phyloP scores from a whole-genome alignment of 2,797 vertebrate species.

The Rallus crepitans region DNA sequence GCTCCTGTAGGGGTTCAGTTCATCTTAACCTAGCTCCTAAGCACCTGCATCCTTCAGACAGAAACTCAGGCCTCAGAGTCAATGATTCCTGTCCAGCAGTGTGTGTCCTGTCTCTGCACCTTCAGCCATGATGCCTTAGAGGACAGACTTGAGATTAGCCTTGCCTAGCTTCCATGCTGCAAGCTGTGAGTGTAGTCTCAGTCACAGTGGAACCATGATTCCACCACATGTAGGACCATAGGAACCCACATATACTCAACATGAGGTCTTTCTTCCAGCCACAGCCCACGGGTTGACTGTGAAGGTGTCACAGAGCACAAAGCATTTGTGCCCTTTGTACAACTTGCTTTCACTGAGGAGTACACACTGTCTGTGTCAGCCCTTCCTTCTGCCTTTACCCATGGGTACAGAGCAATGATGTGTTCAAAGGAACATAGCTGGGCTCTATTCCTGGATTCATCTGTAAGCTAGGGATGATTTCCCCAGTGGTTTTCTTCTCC shows the following conservation, averaged over 20 bases:
- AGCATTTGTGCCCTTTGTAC: neutral
- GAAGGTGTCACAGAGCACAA: neutral
- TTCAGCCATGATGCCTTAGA: neutral
- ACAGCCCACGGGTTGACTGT: neutral
- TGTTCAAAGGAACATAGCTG: neutral
- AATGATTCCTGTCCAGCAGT: neutral
- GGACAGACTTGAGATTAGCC: neutral
- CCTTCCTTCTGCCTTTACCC: neutral
- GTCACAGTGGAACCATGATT: neutral
- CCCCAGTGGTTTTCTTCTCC: conserved; percentile 3
- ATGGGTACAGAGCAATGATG: accelerated
- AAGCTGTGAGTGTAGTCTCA: neutral
- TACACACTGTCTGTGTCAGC: neutral
- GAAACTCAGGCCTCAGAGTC: neutral
- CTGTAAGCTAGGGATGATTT: conserved; percentile 40
- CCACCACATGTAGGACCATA: neutral
- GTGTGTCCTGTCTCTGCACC: neutral
- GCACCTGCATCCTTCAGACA: neutral
- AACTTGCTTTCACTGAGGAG: neutral
- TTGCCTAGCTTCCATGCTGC: neutral
- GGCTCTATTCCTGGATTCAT: neutral
- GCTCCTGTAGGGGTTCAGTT: neutral
- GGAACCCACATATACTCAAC: neutral
- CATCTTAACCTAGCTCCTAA: neutral
- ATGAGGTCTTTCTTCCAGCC: neutral